Evolutionary conservation across 2,888 invertebrate genomes (phyloP).

Genomic region (Thelaira solivaga): DNA sequence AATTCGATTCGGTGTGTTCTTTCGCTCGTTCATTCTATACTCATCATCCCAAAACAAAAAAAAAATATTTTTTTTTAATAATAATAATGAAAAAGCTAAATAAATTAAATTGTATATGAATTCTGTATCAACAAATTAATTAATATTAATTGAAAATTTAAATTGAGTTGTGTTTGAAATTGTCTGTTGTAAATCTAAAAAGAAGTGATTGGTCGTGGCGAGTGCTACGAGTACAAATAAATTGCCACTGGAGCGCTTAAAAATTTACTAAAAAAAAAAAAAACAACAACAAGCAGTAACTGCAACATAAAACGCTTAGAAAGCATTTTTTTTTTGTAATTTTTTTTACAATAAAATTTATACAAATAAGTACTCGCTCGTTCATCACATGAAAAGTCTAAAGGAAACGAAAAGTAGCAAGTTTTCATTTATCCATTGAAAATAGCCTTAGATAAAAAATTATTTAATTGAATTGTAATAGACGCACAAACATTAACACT

Average conservation of each 20-base stretch:
- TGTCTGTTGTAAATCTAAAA: constrained; percentile 2
- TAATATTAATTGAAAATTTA: constrained; percentile 49
- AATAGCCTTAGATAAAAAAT: too few species aligned
- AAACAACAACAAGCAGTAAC: background rate
- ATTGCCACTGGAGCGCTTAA: constrained; percentile 14
- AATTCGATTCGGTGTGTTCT: background rate
- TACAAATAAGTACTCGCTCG: too few species aligned
- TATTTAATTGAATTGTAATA: background rate
- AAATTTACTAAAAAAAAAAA: background rate
- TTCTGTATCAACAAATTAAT: constrained; percentile 37
- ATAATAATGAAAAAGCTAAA: background rate
- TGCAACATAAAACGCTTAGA: constrained; percentile 28
- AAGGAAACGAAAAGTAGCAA: background rate
- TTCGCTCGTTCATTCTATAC: constrained; percentile 16
- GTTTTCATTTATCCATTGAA: too few species aligned
- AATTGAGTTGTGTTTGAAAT: constrained; percentile 25
- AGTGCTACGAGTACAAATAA: background rate
- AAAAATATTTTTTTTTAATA: background rate
- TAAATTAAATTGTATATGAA: constrained; percentile 11
- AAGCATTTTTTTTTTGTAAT: constrained; percentile 13
- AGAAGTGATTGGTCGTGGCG: background rate
- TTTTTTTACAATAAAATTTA: too few species aligned
- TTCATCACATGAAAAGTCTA: too few species aligned
- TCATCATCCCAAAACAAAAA: too few species aligned
- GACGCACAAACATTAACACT: background rate